Conservation (phyloP, 2,797 vertebrate species). For the Crenichthys baileyi region DNA sequence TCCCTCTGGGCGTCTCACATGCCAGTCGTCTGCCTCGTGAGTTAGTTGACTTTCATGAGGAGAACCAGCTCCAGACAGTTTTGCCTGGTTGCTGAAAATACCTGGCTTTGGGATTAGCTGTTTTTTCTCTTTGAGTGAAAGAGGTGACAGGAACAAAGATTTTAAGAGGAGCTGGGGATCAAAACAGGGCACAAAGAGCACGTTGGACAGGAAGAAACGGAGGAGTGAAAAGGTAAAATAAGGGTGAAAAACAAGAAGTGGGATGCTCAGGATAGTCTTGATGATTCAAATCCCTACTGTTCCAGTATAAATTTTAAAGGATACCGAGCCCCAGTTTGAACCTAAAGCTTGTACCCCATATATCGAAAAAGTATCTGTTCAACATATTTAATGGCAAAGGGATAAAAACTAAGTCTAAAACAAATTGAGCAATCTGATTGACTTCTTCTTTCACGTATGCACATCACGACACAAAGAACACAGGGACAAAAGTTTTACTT, state of each 20-base stretch:
- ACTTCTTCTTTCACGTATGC: background rate
- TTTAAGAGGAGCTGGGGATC: constrained; percentile 22
- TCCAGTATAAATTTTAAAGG: too few species aligned
- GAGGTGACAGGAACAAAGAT: constrained; percentile 32
- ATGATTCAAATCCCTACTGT: background rate
- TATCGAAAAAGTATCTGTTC: background rate
- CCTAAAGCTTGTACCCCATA: background rate
- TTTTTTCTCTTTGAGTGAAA: constrained; percentile 33
- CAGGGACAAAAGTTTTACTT: background rate
- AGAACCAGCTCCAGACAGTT: constrained; percentile 15
- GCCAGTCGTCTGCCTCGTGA: constrained; percentile 2
- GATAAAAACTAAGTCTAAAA: background rate
- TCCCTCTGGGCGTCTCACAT: constrained; percentile 6
- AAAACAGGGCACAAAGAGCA: constrained; percentile 19
- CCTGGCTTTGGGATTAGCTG: constrained; percentile 25
- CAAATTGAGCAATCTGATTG: background rate
- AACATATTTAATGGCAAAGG: background rate
- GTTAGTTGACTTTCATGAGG: constrained; percentile 37
- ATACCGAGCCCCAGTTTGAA: too few species aligned
- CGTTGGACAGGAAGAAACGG: constrained; percentile 14
- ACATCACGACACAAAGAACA: background rate
- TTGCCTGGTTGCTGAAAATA: constrained; percentile 23
- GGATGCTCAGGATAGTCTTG: background rate
- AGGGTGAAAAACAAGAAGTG: background rate
- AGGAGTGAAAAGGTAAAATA: background rate